A percentile compares a stretch with the other conserved stretches of the same genome.
Evolutionary conservation across 2,888 invertebrate genomes (phyloP).

Genomic region (Steinernema carpocapsae): DNA sequence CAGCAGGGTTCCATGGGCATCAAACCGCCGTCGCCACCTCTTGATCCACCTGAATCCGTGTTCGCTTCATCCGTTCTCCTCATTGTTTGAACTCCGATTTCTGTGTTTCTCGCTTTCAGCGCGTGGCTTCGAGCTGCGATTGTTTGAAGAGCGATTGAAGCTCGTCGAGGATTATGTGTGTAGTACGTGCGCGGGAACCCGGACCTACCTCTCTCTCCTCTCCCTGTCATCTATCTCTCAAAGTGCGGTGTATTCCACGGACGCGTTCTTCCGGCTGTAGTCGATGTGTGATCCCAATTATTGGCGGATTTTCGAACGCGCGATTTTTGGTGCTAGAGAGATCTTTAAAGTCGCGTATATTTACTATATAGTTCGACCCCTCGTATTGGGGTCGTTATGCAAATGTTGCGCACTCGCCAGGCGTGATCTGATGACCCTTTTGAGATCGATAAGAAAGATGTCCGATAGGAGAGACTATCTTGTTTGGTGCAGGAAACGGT

Average conservation of each 20-base stretch:
- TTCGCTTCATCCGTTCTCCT: neutral
- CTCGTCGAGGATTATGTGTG: conserved; percentile 11
- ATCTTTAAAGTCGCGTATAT: conserved; percentile 1
- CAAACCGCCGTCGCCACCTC: neutral
- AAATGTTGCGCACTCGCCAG: conserved; percentile 1
- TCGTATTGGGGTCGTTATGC: neutral
- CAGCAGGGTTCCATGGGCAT: neutral
- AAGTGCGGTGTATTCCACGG: too few relatives aligned
- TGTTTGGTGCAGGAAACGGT: neutral
- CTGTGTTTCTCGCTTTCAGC: neutral
- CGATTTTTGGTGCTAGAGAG: neutral
- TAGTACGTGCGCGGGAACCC: conserved; percentile 11
- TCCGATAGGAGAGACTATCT: neutral
- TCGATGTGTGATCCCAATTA: conserved; percentile 25
- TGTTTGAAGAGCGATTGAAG: conserved; percentile 6
- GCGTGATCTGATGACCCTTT: neutral
- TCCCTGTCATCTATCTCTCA: too few relatives aligned
- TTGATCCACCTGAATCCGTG: neutral
- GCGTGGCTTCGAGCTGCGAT: neutral
- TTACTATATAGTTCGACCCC: conserved; percentile 11
- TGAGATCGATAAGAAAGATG: neutral
- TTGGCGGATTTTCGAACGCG: neutral
- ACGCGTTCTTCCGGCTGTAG: too few relatives aligned
- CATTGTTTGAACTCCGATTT: conserved; percentile 4
- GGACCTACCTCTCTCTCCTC: neutral